Evolutionary conservation across 2,113 vertebrate genomes (phyloP).

Genomic region (Speoplatyrhinus poulsoni): DNA sequence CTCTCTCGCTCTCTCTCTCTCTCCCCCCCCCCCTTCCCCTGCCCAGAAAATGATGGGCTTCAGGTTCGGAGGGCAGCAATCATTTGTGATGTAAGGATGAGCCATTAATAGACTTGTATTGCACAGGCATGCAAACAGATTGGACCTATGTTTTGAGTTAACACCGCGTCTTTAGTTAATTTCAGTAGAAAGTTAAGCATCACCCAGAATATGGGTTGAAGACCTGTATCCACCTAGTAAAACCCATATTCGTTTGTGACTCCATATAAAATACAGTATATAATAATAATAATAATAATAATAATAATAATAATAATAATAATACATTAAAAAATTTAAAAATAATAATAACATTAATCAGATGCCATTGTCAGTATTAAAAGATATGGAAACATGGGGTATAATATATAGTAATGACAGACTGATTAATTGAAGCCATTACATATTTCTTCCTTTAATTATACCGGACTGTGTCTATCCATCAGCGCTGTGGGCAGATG

Average conservation of each 20-base stretch:
- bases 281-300: no score
- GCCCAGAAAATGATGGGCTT: conserved; percentile 7
- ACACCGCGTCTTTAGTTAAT: no score
- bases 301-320: no score
- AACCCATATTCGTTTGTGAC: background rate
- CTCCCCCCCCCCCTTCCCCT: background rate
- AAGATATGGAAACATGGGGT: conserved; percentile 50
- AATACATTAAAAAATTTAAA: no score
- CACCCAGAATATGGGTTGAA: background rate
- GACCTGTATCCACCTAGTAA: background rate
- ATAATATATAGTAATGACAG: conserved; percentile 55
- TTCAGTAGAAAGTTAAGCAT: conserved; percentile 7
- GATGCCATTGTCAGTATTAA: no score
- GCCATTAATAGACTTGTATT: background rate
- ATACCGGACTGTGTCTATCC: conserved; percentile 63
- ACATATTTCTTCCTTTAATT: conserved; percentile 75
- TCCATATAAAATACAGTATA: conserved; percentile 45
- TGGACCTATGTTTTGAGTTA: no score
- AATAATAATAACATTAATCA: no score
- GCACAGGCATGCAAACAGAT: background rate
- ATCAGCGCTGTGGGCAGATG: conserved; percentile 60
- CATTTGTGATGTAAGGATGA: background rate
- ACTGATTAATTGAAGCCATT: conserved; percentile 69
- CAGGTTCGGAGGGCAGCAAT: background rate
- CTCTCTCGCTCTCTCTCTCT: background rate